These are phyloP conservation scores for Centroberyx gerrardi DNA, from an alignment of 2,797 vertebrate species.

Conservation along the genomic window DNA sequence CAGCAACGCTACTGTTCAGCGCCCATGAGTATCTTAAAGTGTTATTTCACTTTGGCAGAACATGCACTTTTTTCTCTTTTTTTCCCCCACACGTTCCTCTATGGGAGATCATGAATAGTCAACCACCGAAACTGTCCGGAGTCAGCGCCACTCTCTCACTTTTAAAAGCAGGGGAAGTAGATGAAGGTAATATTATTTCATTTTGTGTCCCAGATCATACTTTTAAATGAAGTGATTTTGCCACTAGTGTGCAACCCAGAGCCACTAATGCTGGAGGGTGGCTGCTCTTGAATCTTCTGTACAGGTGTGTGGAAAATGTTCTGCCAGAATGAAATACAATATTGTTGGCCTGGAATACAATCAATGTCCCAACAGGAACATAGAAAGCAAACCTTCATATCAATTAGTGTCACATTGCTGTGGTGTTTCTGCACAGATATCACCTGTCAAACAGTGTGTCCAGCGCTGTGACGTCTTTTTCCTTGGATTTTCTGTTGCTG, in stretches of 20 bases:
- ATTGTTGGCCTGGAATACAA: too few species aligned
- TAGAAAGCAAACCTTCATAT: too few species aligned
- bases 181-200: background rate
- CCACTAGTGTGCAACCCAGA: background rate
- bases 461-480: too few species aligned
- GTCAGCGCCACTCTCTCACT: background rate
- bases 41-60: conserved; percentile 21
- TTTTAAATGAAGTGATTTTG: background rate
- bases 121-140: background rate
- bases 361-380: too few species aligned
- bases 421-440: too few species aligned
- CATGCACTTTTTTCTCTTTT: conserved; percentile 13
- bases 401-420: too few species aligned
- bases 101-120: background rate
- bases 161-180: background rate
- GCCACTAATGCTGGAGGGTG: background rate
- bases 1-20: conserved; percentile 23
- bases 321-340: too few species aligned
- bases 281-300: background rate
- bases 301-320: too few species aligned
- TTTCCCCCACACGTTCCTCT: conserved; percentile 1
- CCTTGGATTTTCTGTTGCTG: too few species aligned
- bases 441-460: too few species aligned
- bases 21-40: conserved; percentile 14
- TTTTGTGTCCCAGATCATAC: background rate